Base-by-base conservation (phyloP, 2,888 invertebrate genomes). In the Bursaphelenchus okinawaensis region DNA sequence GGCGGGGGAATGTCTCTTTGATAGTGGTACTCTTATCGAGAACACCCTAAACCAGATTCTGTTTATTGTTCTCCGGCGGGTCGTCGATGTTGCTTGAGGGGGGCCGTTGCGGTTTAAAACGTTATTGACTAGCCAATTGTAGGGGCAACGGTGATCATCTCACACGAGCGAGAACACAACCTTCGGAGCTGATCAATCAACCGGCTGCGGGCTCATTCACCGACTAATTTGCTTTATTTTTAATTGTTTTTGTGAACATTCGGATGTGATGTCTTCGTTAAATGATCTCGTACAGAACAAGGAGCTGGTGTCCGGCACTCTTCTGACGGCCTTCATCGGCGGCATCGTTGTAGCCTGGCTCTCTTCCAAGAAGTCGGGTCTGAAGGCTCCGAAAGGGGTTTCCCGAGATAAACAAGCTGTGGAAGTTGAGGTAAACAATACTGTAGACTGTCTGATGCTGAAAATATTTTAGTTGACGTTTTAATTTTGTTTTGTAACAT, bases 401-500 rank as follows among this genome's bases (percentile, higher is more conserved):
- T 55, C 55, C 6, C 16, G 60, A 9, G 19, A 59, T 3, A 22
- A 20, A 20, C 60, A 59, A 59, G 60, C 60, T 16, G 51, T 59
- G 19, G 55, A 31, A 24, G 51, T 59, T 23, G 56, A 56, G 27
- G 56, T 56, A 29, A 56, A 8, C 7, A 19, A n/a, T 56, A 56
- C n/a, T 19, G 26, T 9, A 12, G 40, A 31, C 3, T 1, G 2
- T 64, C 63, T 63, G 63, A 29, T 22, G 63, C 8, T 27, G 12
- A 26, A 54, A 26, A 24, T n/a, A 27, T 60, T 20, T 65, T 54
- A 22, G 58, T 60, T 65, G n/a, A n/a, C n/a, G n/a, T n/a, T n/a
- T n/a, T n/a, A n/a, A n/a, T n/a, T n/a, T n/a, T n/a, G n/a, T n/a
- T n/a, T n/a, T n/a, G n/a, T n/a, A n/a, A n/a, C n/a, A n/a, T n/a